phyloP scores from a whole-genome alignment of 2,113 vertebrate genomes.

The Campylorhamphus procurvoides region DNA sequence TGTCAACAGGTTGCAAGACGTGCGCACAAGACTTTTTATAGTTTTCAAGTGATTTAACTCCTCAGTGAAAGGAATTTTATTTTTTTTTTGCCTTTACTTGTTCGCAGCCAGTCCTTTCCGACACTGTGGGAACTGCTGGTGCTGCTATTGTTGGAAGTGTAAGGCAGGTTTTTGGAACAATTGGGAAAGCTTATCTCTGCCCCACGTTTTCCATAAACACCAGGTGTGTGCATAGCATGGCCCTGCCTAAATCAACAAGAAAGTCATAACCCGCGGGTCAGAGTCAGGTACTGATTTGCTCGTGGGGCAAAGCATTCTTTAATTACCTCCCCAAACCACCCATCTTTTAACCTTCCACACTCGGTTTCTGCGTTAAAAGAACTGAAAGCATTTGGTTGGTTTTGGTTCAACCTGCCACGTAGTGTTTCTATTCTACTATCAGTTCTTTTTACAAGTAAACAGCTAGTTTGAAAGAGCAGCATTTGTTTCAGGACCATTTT shows the following conservation, averaged over 20 bases:
- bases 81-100: not conserved
- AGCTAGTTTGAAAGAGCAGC: not conserved
- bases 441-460: not conserved
- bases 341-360: conserved; percentile 54
- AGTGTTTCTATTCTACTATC: not conserved
- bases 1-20: conserved; percentile 50
- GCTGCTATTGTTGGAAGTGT: not conserved
- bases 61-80: not conserved
- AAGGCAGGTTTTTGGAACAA: conserved; percentile 10
- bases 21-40: not conserved
- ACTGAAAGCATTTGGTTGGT: conserved; percentile 6
- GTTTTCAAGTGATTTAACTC: conserved; percentile 32
- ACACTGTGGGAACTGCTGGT: not conserved
- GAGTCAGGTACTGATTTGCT: conserved; percentile 42
- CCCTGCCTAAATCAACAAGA: conserved; percentile 29
- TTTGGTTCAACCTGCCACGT: conserved; percentile 24
- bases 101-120: not conserved
- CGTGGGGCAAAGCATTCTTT: conserved; percentile 35
- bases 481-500: not conserved
- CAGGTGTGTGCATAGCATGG: conserved; percentile 31
- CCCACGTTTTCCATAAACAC: conserved; percentile 25
- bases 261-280: conserved; percentile 54
- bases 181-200: not conserved
- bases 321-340: conserved; percentile 61
- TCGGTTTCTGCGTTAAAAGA: conserved; percentile 41